These are phyloP conservation scores for Hylaea fasciaria DNA, from an alignment of 2,888 invertebrate species.

Conservation along the genomic window DNA sequence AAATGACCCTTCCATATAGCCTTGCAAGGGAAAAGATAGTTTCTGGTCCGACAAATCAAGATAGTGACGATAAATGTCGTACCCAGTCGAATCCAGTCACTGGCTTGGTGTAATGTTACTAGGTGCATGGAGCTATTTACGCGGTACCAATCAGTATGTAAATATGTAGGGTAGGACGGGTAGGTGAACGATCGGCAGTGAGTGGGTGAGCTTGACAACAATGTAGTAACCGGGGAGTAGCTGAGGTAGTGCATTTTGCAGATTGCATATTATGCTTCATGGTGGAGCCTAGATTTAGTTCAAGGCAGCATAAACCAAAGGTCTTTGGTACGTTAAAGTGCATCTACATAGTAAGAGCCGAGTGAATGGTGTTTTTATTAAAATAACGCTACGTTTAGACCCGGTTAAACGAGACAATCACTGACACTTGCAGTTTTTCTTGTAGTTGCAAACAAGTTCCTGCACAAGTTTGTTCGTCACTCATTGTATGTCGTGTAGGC, in stretches of 20 bases:
- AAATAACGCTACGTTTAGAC: no score
- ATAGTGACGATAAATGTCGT: conserved; percentile 73
- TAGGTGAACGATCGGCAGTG: conserved; percentile 78
- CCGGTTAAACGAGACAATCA: no score
- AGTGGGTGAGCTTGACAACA: conserved; percentile 64
- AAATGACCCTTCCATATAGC: conserved; percentile 62
- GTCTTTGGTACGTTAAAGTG: no score
- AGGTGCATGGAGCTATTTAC: conserved; percentile 71
- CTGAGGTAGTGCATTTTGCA: conserved; percentile 10
- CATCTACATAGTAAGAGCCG: no score
- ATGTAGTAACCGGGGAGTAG: conserved; percentile 20
- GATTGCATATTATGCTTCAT: not conserved
- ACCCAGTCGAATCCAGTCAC: conserved; percentile 68
- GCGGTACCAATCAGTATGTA: conserved; percentile 79
- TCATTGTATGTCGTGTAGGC: not conserved
- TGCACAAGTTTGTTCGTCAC: not conserved
- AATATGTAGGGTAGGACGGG: conserved; percentile 71
- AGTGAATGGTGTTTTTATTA: no score
- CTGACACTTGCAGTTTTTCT: no score
- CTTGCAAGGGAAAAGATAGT: conserved; percentile 59
- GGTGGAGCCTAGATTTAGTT: no score
- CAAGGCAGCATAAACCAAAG: no score
- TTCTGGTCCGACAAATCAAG: conserved; percentile 69
- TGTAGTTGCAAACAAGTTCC: no score
- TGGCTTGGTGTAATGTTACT: conserved; percentile 66